phyloP scores from a whole-genome alignment of 2,113 vertebrate species.

The Puma concolor region DNA sequence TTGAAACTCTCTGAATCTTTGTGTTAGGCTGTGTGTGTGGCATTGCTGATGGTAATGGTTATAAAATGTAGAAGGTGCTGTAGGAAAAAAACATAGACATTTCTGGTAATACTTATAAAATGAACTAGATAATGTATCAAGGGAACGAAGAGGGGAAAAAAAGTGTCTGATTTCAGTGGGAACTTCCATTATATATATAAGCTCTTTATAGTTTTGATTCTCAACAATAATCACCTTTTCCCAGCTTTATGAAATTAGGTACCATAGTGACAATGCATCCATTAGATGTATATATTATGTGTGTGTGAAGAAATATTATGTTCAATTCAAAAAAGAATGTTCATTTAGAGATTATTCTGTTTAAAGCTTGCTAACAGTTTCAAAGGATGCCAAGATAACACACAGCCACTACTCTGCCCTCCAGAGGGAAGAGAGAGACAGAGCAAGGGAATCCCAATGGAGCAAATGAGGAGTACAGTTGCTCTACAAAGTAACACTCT shows the following conservation, averaged over 20 bases:
- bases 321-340: background rate
- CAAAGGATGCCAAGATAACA: background rate
- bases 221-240: background rate
- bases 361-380: background rate
- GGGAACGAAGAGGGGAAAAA: background rate
- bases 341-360: background rate
- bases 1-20: background rate
- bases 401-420: background rate
- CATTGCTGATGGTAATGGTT: background rate
- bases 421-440: background rate
- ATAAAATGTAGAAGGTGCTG: background rate
- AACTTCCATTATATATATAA: background rate
- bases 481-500: background rate
- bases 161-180: background rate
- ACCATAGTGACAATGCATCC: background rate
- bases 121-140: background rate
- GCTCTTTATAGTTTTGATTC: background rate
- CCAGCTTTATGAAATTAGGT: background rate
- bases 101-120: background rate
- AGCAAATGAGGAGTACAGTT: background rate
- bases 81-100: background rate
- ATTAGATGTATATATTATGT: background rate
- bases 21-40: background rate
- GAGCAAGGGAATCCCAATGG: background rate
- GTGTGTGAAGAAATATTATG: background rate